Percentiles rank a stretch among this genome's conserved stretches.
phyloP scores from a whole-genome alignment of 1,140 invertebrate genomes.

The Diachasmimorpha longicaudata region DNA sequence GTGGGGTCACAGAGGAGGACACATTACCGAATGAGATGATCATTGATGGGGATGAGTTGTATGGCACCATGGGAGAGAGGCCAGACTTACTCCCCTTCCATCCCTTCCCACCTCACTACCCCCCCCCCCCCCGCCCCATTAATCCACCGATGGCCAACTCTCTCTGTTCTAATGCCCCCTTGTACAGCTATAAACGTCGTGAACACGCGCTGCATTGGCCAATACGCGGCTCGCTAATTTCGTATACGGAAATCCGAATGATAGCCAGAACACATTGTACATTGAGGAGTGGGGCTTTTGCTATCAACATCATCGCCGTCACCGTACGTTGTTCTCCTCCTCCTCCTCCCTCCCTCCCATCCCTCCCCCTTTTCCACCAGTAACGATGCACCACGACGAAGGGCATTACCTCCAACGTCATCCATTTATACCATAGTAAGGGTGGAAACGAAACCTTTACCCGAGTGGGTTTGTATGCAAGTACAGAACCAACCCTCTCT shows the following conservation, averaged over 20 bases:
- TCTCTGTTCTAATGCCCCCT: not conserved
- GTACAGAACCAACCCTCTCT: not conserved
- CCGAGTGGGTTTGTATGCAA: not conserved
- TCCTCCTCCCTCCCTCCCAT: too few species aligned
- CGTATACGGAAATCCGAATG: conserved; percentile 10
- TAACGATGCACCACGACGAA: not conserved
- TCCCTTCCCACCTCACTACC: too few species aligned
- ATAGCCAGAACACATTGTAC: conserved; percentile 5
- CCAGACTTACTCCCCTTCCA: too few species aligned
- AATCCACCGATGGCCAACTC: too few species aligned
- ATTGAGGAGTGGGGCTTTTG: not conserved
- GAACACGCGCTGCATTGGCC: conserved; percentile 26
- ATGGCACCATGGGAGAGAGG: too few species aligned
- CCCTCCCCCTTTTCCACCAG: too few species aligned
- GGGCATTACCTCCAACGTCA: not conserved
- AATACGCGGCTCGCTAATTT: conserved; percentile 20
- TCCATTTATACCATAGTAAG: not conserved
- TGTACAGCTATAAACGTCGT: conserved; percentile 35
- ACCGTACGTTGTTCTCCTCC: not conserved
- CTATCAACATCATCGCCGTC: conserved; percentile 10
- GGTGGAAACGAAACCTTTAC: not conserved
- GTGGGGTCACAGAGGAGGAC: conserved; percentile 7
- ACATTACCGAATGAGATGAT: not conserved
- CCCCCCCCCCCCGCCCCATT: too few species aligned
- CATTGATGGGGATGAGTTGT: not conserved